Conservation (phyloP, 2,888 invertebrate genomes). For the Catotricha subobsoleta region DNA sequence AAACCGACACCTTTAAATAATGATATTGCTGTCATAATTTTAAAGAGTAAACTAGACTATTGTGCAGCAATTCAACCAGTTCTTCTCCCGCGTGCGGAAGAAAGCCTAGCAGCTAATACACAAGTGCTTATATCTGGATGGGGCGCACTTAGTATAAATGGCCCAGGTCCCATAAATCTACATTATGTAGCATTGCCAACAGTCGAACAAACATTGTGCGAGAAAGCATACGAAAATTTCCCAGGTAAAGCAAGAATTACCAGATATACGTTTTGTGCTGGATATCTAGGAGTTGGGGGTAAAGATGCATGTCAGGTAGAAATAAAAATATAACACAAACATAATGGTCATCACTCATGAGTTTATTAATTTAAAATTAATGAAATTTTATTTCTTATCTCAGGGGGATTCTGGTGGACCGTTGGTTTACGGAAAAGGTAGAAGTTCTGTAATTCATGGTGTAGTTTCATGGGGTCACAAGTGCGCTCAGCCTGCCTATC, state of each 20-base stretch:
- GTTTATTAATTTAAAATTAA: background rate
- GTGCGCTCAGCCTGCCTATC: background rate
- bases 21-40: background rate
- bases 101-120: background rate
- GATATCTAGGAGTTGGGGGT: background rate
- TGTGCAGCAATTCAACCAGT: background rate
- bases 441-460: background rate
- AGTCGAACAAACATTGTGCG: background rate
- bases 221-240: background rate
- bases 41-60: background rate
- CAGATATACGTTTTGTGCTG: background rate
- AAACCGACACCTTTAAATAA: background rate
- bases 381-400: background rate
- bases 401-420: too few relatives aligned
- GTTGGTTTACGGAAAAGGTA: background rate
- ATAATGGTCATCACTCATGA: background rate
- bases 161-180: background rate
- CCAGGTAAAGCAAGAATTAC: background rate
- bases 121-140: background rate
- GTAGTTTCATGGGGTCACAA: background rate
- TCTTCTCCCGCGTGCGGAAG: background rate
- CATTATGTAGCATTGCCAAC: background rate
- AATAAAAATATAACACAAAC: background rate
- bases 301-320: background rate
- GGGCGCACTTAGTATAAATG: background rate